phyloP scores from a whole-genome alignment of 2,797 vertebrate species.

The Sciurus carolinensis region DNA sequence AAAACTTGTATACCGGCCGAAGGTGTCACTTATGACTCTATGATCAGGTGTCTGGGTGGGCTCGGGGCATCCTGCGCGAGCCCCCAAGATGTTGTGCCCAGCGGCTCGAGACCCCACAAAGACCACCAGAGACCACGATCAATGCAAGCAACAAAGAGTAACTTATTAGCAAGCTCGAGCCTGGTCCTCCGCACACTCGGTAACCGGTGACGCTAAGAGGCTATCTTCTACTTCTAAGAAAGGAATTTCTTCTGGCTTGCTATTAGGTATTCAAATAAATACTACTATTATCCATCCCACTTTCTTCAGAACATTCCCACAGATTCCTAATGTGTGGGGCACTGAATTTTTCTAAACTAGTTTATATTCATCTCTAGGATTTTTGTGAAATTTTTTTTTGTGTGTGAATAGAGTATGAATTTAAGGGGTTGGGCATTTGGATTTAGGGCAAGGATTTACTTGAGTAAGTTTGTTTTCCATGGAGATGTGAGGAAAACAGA shows the following conservation, averaged over 20 bases:
- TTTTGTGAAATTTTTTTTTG: no score
- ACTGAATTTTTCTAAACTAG: not conserved
- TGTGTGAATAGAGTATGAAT: not conserved
- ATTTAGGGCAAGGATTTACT: not conserved
- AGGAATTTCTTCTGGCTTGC: not conserved
- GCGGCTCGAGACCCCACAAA: no score
- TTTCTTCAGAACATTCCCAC: not conserved
- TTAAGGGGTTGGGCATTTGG: not conserved
- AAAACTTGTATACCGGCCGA: no score
- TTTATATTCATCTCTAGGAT: not conserved
- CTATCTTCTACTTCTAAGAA: not conserved
- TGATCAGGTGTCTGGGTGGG: no score
- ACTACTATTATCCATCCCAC: not conserved
- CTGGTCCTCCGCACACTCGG: no score
- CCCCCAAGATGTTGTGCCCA: no score
- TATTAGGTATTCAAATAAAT: not conserved
- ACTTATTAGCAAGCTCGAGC: no score
- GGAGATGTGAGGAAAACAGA: not conserved
- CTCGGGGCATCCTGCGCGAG: no score
- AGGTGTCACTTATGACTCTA: no score
- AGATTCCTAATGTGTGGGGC: not conserved
- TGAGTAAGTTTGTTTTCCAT: constrained; percentile 8
- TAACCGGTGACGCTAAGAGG: no score
- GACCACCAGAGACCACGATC: no score
- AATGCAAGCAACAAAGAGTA: no score